Evolutionary conservation across 2,113 vertebrate species (phyloP).

Genomic region (Neodon shergylaensis): DNA sequence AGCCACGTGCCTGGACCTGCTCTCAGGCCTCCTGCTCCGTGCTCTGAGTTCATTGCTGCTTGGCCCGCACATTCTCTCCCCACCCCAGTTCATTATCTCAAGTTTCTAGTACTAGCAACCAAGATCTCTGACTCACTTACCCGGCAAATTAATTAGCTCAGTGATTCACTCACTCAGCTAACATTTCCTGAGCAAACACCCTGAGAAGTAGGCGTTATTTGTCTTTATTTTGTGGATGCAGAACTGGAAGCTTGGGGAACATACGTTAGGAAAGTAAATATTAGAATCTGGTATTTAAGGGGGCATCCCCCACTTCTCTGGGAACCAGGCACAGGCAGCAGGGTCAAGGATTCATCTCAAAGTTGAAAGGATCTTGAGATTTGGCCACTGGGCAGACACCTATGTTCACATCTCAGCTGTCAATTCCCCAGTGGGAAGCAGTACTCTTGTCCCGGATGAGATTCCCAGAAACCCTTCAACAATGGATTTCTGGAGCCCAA

Average conservation of each 20-base stretch:
- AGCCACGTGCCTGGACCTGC: not conserved
- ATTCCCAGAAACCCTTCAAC: not conserved
- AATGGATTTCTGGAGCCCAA: not conserved
- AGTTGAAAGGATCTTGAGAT: not conserved
- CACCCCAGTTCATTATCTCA: not conserved
- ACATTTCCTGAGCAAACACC: not conserved
- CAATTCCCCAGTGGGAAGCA: not conserved
- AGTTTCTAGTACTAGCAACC: slow-evolving; percentile 30
- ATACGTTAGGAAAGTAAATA: slow-evolving; percentile 7
- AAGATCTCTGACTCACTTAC: slow-evolving; percentile 16
- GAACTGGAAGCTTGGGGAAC: not conserved
- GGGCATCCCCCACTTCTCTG: not conserved
- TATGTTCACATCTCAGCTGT: not conserved
- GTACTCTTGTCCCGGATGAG: not conserved
- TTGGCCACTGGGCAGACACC: not conserved
- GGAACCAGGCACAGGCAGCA: not conserved
- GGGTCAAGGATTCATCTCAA: not conserved
- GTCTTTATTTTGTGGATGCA: slow-evolving; percentile 3
- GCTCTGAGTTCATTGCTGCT: not conserved
- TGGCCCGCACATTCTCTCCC: not conserved
- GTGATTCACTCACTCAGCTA: slow-evolving; percentile 9
- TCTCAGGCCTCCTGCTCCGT: not conserved
- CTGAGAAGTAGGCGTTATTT: not conserved
- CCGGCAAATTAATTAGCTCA: slow-evolving; percentile 18
- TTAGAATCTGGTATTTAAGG: not conserved